Evolutionary conservation across 92 coral and sea anemone genomes (phyloP), one percentile per base, ranked within the genome.

Genomic region (Paragorgia papillata): DNA sequence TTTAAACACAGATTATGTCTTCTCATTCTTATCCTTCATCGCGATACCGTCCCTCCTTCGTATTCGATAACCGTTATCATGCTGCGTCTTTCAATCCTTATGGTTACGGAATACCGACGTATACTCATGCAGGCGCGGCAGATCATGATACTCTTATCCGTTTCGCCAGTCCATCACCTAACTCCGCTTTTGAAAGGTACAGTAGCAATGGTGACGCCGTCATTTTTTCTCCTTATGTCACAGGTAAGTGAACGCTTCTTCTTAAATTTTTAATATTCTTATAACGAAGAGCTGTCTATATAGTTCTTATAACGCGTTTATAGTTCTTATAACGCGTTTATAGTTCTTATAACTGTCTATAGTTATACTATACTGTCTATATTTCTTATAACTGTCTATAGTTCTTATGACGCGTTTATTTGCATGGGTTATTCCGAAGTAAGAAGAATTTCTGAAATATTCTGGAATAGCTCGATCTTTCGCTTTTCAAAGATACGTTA

Each of bases 11-110:
- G 2, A 7, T 7, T 5, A 68, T 68, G 75, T 46, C 75, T 15
- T 44, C 58, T 10, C 57, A 25, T 27, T 48, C 75, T 5, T 68
- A 68, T 26, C n/a, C n/a, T n/a, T 48, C 75, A 13, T 25, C 75
- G 0, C 57, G 10, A 0, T 44, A 68, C 24, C 59, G 75, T 25
- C 39, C 25, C 48, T 59, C 75, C 4, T 68, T 44, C 18, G 7
- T 68, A 59, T 15, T 68, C 24, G 59, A 68, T 7, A 49, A 49
- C 14, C 75, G 34, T 68, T 43, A 27, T 25, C 75, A 27, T 27
- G 24, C 75, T 21, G 41, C 54, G 12, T 28, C 54, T 20, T 68
- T 44, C 39, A 44, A 54, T 54, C 75, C 75, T 1, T 68, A 68
- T 24, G 75, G 75, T n/a, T 68, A 68, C 24, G 31, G 40, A 3